Conservation (phyloP, 2,113 vertebrate species). For the Brienomyrus longianalis region DNA sequence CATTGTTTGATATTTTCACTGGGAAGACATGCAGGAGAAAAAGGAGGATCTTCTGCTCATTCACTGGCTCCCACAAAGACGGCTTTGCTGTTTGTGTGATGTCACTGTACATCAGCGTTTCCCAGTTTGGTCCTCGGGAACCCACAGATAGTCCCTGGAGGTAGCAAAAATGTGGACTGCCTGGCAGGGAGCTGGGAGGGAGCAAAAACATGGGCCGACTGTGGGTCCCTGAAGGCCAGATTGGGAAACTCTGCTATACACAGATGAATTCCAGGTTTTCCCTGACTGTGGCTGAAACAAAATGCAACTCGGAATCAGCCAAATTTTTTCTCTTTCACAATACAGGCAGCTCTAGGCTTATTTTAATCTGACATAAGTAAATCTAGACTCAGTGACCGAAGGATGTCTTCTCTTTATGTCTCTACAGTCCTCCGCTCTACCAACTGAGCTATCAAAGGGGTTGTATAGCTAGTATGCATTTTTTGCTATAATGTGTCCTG, state of each 20-base stretch:
- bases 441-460: conserved; percentile 64
- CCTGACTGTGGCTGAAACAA: neutral
- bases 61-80: neutral
- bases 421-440: conserved; percentile 62
- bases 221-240: neutral
- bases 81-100: neutral
- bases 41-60: neutral
- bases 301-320: neutral
- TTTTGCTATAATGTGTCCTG: neutral
- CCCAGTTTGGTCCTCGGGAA: neutral
- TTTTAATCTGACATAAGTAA: neutral
- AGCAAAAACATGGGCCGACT: neutral
- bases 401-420: neutral
- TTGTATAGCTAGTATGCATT: neutral
- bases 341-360: neutral
- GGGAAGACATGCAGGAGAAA: neutral
- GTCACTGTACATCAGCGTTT: neutral
- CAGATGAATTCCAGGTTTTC: neutral
- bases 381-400: neutral
- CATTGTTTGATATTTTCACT: neutral
- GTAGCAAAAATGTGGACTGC: neutral
- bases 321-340: neutral
- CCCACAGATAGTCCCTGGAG: neutral
- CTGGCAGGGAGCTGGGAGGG: neutral
- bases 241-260: neutral